Evolutionary conservation across 2,797 vertebrate species (phyloP), one percentile per base, ranked within the genome.

Genomic region (Periophthalmus magnuspinnatus): DNA sequence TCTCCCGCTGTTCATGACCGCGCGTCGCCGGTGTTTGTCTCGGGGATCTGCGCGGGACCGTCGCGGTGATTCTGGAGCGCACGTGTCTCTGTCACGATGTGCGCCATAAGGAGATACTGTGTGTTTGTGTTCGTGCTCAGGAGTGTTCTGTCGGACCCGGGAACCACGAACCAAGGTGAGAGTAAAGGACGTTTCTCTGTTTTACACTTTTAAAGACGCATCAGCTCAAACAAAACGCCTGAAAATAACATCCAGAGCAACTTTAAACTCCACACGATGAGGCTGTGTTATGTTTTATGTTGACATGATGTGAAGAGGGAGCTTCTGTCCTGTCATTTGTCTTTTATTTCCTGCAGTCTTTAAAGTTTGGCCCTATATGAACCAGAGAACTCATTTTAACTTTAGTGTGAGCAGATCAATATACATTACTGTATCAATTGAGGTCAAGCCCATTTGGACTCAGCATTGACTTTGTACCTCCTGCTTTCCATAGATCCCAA

Each of bases 121-220:
- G 83, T 92, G 77, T 59, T 93, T 72, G 81, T 94, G 67, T 75
- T 91, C 75, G 78, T 94, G 74, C 83, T 91, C 24, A 82, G 87
- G 89, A 89, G 89, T 87, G 72, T 89, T 68, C 74, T 90, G 82
- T 83, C 90, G 70, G 92, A 94, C 84, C 82, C 89, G 36, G 90
- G 84, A 36, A 85, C 89, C 79, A 81, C 90, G 22, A 94, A 94
- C 85, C 93, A 93, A 90, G 94, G 94, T 94, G 89, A 90, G 93
- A 61, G 17, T 2, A 56, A 54, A 64, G 52, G 68, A 21, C 65
- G 22, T 48, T 34, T 41, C 17, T 41, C 17, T n/a, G 1, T 21
- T 3, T 21, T 36, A 8, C 59, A 61, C 33, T 57, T 60, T 32
- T 19, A 38, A 22, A 9, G 17, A 19, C 17, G 5, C 33, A 36